Evolutionary conservation across 2,113 vertebrate species (phyloP).

Genomic region (Podarcis muralis): DNA sequence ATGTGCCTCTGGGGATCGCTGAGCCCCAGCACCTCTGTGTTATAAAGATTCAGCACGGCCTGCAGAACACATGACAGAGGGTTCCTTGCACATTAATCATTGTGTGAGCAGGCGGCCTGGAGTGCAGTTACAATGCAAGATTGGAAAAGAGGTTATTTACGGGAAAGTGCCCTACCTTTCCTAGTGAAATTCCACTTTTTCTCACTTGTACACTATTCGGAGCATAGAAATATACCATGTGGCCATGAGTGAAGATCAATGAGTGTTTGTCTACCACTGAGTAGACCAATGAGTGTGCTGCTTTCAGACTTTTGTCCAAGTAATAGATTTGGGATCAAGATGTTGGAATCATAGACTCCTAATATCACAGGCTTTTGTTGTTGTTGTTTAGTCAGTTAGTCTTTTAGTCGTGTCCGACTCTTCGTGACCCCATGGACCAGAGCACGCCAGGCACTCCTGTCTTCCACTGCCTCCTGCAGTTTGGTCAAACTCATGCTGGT

Average conservation of each 20-base stretch:
- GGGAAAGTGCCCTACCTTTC: not conserved
- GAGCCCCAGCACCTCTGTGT: not conserved
- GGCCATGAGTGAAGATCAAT: not conserved
- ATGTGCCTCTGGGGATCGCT: not conserved
- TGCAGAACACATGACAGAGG: not conserved
- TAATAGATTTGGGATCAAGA: not conserved
- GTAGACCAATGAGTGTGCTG: not conserved
- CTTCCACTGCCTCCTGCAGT: too few species aligned
- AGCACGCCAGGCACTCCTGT: too few species aligned
- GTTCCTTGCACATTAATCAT: not conserved
- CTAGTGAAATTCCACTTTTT: not conserved
- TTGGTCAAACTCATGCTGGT: too few species aligned
- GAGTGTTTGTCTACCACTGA: not conserved
- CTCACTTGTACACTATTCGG: not conserved
- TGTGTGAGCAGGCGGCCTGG: not conserved
- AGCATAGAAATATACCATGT: not conserved
- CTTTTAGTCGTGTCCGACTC: too few species aligned
- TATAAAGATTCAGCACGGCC: not conserved
- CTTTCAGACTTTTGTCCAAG: not conserved
- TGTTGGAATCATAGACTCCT: not conserved
- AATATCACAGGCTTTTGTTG: rapidly evolving
- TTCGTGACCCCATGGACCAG: too few species aligned
- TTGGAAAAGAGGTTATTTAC: not conserved
- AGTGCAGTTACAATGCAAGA: not conserved
- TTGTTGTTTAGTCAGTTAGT: too few species aligned